A percentile compares a stretch with the other conserved stretches of the same genome.
phyloP scores from a whole-genome alignment of 1,140 invertebrate species.

The Onthophagus taurus region DNA sequence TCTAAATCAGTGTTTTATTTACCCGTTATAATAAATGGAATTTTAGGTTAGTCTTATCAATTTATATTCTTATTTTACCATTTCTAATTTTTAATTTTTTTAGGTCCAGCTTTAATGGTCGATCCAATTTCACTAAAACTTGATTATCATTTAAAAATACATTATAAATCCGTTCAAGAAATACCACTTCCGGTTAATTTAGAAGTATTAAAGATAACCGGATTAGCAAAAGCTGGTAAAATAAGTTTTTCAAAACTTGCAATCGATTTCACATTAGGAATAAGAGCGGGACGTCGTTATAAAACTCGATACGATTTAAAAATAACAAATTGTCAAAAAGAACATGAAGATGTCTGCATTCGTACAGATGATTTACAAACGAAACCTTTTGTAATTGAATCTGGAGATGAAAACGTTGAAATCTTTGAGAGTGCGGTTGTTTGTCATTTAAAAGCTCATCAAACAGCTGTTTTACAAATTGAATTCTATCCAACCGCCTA shows the following conservation, averaged over 20 bases:
- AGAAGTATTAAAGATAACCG: too few species aligned
- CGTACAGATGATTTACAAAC: conserved; percentile 12
- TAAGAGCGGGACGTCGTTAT: neutral
- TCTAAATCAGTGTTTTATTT: conserved; percentile 25
- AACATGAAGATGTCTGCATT: conserved; percentile 11
- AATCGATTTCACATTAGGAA: neutral
- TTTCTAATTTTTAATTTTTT: conserved; percentile 14
- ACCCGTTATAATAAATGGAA: conserved; percentile 30
- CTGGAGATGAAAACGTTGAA: neutral
- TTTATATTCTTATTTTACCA: too few species aligned
- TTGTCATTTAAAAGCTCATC: conserved; percentile 9
- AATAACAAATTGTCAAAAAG: conserved; percentile 13
- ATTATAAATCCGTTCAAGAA: neutral
- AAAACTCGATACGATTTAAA: conserved; percentile 6
- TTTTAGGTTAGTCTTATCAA: too few species aligned
- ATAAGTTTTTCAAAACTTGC: neutral
- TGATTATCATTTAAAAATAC: neutral
- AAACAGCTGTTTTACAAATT: conserved; percentile 10
- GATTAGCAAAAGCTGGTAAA: too few species aligned
- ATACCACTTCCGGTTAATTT: too few species aligned
- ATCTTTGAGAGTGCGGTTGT: conserved; percentile 5
- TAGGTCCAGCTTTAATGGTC: neutral
- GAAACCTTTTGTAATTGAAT: conserved; percentile 3
- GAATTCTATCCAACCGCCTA: neutral
- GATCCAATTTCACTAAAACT: neutral